Evolutionary conservation across 2,113 vertebrate species (phyloP).

Genomic region (Rissa tridactyla): DNA sequence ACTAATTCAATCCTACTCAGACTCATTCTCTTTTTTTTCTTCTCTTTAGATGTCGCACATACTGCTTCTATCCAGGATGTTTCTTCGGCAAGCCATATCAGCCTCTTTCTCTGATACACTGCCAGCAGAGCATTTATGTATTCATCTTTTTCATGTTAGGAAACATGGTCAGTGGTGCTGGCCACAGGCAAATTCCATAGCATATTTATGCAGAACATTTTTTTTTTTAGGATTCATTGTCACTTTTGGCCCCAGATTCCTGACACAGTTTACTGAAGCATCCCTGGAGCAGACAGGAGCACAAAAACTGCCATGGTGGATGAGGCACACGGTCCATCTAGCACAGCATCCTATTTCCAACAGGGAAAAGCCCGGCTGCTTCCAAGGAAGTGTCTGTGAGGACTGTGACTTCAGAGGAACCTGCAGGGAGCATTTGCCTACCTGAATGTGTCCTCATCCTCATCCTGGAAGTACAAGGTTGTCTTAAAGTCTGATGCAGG

Average conservation of each 20-base stretch:
- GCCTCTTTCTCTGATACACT: neutral
- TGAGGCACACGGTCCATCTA: neutral
- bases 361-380: neutral
- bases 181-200: neutral
- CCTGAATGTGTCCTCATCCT: neutral
- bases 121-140: neutral
- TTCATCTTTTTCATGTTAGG: neutral
- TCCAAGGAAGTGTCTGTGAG: neutral
- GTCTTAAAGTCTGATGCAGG: neutral
- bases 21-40: neutral
- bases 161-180: neutral
- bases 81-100: neutral
- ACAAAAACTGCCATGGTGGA: neutral
- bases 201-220: neutral
- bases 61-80: neutral
- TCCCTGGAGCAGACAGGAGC: neutral
- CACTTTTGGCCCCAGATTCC: neutral
- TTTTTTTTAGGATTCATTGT: neutral
- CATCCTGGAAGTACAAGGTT: neutral
- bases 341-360: neutral
- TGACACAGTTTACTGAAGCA: neutral
- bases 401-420: neutral
- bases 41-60: neutral
- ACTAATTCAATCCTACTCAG: neutral
- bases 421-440: neutral